Evolutionary conservation across 2,797 vertebrate genomes (phyloP), one percentile per base, ranked within the genome.

Genomic region (Peromyscus nudipes): DNA sequence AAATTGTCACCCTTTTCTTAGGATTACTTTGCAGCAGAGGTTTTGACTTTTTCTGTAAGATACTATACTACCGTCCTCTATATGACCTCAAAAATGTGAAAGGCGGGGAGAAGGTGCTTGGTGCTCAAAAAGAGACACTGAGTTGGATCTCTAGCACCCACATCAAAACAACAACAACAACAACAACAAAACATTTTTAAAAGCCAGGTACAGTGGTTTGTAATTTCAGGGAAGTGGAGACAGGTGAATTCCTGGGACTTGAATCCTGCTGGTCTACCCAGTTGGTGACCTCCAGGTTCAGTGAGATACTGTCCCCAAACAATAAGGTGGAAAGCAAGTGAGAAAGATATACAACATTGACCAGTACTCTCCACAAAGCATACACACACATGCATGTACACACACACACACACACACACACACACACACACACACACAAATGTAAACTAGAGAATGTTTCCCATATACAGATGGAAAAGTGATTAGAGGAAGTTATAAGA

Each of bases 381-480:
- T 1, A 40, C 49, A 88, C 31, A 37, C 65, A 64, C 1, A 71
- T 4, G 14, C 13, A 29, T 13, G 7, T 1, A 71, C 23, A 40
- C 23, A 71, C 49, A 12, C 62, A 37, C 65, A 69, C 3, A 34
- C 57, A 67, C 31, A 52, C 7, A 87, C 65, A 86, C 19, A 69
- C 40, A 49, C 37, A 27, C 81, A 43, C n/a, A 60, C 79, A 64
- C 82, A 49, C 17, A 67, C 46, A 55, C 52, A 55, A 3, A 29
- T 2, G 46, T 90, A 40, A 96, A 69, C 10, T 91, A n/a, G 37
- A 92, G 69, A 96, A 84, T 40, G 67, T 71, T 94, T 60, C 14
- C 31, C 55, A 52, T 12, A 7, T 25, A 73, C 46, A 88, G 5
- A 40, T 64, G 17, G n/a, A 82, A 81, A 31, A 27, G 34, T 5